Base-by-base conservation (phyloP, 2,797 vertebrate species). In the Melanotaenia parkinsoni region DNA sequence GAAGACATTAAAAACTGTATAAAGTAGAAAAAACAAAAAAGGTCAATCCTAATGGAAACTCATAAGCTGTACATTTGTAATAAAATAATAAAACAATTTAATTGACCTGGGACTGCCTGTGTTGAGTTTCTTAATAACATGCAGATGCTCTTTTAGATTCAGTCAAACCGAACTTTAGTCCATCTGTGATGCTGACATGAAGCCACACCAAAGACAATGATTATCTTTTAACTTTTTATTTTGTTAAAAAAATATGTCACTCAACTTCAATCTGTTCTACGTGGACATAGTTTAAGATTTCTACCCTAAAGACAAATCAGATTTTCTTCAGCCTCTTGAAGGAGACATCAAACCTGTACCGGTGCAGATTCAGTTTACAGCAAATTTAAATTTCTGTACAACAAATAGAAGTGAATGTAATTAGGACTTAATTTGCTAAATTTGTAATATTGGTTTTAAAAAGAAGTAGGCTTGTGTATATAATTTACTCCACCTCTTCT, bases 1-100 rank as follows among this genome's bases (percentile, higher is more conserved):
- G 88, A 81, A 87, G 82, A 89, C 37, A 80, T 85, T 86, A 63
- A 88, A 84, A 94, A 91, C 83, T 94, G 93, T 95, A 94, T 81
- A 94, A 93, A 91, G 89, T 92, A 28, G 13, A 82, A 59, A 61
- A 38, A 67, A 22, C 28, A 67, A 92, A 80, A 84, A 89, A 90
- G 92, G 89, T 91, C 87, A 93, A 90, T 89, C 70, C 83, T 94
- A 92, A 94, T 91, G 92, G 92, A 93, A 94, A 94, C 92, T 93
- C 89, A 90, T 95, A 94, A 95, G 89, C 91, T 95, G 95, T 95
- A 95, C 94, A 94, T 95, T 96, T 95, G 93, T 95, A 95, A 95
- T 96, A 95, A 95, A 95, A 93, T 85, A 87, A 93, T 89, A 89
- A 93, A 92, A 92, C 86, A 94, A 92, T 73, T 70, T 64, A 67